Base-by-base conservation (phyloP, 2,888 invertebrate genomes). In the Autographa gamma region DNA sequence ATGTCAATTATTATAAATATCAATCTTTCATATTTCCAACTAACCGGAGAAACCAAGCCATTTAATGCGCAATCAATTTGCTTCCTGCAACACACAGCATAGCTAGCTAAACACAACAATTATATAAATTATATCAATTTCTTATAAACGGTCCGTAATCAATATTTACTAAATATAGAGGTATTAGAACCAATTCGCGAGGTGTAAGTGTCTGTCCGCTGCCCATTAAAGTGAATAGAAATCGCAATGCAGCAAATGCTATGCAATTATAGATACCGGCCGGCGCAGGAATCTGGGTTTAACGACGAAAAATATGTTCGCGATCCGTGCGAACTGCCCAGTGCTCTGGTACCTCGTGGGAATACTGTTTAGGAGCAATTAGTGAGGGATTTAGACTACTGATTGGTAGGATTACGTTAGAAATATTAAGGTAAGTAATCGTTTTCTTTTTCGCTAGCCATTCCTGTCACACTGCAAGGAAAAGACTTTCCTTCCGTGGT, bases 261-360 rank as follows among this genome's bases (percentile, higher is more conserved):
- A 69, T 31, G 82, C 89, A 90, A 90, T 91, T 91, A 91, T 84
- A 85, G 88, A 91, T 89, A 84, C 86, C 86, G 74, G 82, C 80
- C 76, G 76, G 78, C 82, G 74, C 77, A 76, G 82, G 86, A 85
- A 89, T 86, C 85, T 82, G 76, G 75, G 83, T 70, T 78, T 83
- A 80, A 84, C 73, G 80, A 80, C 76, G 77, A 85, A 82, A 88
- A 85, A 86, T 85, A 85, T 83, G 76, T 66, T 71, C 58, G 74
- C 66, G 66, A 83, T 84, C 79, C 81, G 80, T 77, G 81, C 72
- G 81, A 85, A 85, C 78, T 79, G 73, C 38, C 41, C 68, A 59
- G 76, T 18, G 38, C 7, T 18, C 43, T 54, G 56, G 32, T 76
- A 59, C 67, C 64, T 59, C 69, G 80, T 78, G 77, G 62, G 69